These are phyloP conservation scores for Gastrophysa polygoni DNA, from an alignment of 2,888 invertebrate genomes.

Conservation along the genomic window DNA sequence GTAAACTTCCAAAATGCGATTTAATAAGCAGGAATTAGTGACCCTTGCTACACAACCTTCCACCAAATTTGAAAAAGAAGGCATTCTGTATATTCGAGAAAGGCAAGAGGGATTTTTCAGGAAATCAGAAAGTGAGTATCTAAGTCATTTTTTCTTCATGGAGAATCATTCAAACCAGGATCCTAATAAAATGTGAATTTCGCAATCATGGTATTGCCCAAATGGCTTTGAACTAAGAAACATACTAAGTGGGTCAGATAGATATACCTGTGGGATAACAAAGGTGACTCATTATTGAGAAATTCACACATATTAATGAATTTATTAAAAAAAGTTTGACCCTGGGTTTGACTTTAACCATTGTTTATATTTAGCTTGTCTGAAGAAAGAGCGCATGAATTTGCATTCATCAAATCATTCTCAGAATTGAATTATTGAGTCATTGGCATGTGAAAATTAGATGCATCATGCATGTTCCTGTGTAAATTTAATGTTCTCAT, in stretches of 20 bases:
- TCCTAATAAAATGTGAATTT: too few species aligned
- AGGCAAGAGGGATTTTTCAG: slow-evolving; percentile 92
- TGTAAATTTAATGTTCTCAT: slow-evolving; percentile 17
- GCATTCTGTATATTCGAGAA: slow-evolving; percentile 83
- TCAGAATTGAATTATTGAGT: neutral
- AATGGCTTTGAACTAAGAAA: neutral
- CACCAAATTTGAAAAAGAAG: slow-evolving; percentile 91
- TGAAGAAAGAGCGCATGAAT: neutral
- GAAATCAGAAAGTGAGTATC: slow-evolving; percentile 82
- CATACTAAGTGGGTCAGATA: too few species aligned
- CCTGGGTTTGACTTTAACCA: neutral
- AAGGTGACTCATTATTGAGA: neutral
- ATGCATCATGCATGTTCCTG: slow-evolving; percentile 27
- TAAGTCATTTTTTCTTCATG: too few species aligned
- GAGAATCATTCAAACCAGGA: too few species aligned
- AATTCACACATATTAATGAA: neutral
- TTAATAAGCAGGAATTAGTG: slow-evolving; percentile 87
- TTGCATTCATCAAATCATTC: neutral
- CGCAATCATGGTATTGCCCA: neutral
- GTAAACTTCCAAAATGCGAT: slow-evolving; percentile 70
- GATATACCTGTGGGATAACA: too few species aligned
- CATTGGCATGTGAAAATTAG: slow-evolving; percentile 30
- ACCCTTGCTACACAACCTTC: slow-evolving; percentile 85
- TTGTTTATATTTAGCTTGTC: neutral
- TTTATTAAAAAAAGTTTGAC: neutral